phyloP scores from a whole-genome alignment of 2,113 vertebrate species.

The Thunnus maccoyii region DNA sequence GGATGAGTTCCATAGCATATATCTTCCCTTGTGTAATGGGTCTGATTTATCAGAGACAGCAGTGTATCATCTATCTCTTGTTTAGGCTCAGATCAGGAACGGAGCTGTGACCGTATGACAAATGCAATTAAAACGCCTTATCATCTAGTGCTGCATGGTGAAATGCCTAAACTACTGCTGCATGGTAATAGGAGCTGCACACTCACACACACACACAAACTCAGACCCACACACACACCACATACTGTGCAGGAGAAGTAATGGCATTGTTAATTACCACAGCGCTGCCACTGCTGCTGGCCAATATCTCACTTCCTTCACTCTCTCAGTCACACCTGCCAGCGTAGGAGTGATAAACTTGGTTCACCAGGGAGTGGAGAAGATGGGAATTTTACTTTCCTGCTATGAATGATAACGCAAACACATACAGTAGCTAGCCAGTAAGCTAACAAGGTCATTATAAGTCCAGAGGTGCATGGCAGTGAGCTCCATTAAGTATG shows the following conservation, averaged over 20 bases:
- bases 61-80: conserved; percentile 38
- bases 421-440: conserved; percentile 39
- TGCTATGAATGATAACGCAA: conserved; percentile 62
- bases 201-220: conserved; percentile 17
- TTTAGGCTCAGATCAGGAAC: conserved; percentile 43
- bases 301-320: conserved; percentile 63
- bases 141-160: conserved; percentile 17
- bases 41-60: conserved; percentile 42
- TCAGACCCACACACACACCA: conserved; percentile 7
- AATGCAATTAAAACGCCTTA: conserved; percentile 48
- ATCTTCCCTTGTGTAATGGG: conserved; percentile 38
- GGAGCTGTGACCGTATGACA: conserved; percentile 29
- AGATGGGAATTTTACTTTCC: conserved; percentile 20
- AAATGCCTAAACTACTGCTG: conserved; percentile 29
- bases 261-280: conserved; percentile 72
- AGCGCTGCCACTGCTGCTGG: conserved; percentile 56
- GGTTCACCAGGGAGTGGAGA: conserved; percentile 36
- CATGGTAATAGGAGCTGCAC: conserved; percentile 17
- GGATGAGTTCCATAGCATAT: conserved; percentile 19
- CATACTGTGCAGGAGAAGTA: conserved; percentile 40
- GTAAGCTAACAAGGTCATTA: conserved; percentile 68
- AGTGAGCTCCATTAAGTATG: conserved; percentile 50
- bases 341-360: conserved; percentile 66
- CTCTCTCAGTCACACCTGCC: conserved; percentile 69
- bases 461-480: conserved; percentile 56